Evolutionary conservation across 1,140 invertebrate species (phyloP).

Genomic region (Leptinotarsa undecemlineata): DNA sequence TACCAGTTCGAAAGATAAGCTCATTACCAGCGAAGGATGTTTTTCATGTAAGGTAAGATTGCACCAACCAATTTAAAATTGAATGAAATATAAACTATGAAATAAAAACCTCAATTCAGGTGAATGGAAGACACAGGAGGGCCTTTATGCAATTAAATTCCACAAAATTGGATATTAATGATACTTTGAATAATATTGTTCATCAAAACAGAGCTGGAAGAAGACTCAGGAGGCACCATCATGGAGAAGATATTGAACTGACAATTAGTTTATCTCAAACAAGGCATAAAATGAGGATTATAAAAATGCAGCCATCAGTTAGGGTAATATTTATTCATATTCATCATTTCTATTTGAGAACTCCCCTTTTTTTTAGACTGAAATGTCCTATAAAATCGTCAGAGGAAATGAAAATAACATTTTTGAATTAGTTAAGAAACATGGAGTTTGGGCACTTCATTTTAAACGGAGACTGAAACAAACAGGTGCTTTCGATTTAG

Average conservation of each 20-base stretch:
- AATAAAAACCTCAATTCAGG: slow-evolving; percentile 38
- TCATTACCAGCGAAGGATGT: slow-evolving; percentile 86
- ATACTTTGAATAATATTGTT: slow-evolving; percentile 25
- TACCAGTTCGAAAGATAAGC: slow-evolving; percentile 63
- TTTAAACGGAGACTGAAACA: slow-evolving; percentile 63
- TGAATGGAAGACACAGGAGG: slow-evolving; percentile 56
- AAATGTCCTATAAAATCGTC: slow-evolving; percentile 68
- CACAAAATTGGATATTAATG: slow-evolving; percentile 36
- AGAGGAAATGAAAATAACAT: slow-evolving; percentile 67
- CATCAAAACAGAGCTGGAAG: slow-evolving; percentile 28
- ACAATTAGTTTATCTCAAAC: slow-evolving; percentile 65
- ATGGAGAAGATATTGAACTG: slow-evolving; percentile 59
- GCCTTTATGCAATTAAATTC: slow-evolving; percentile 45
- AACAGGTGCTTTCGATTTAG: slow-evolving; percentile 61
- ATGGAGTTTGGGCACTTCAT: slow-evolving; percentile 67
- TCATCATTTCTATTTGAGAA: background rate
- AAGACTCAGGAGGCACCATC: slow-evolving; percentile 52
- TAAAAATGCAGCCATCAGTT: slow-evolving; percentile 68
- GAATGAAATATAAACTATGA: background rate
- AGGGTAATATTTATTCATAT: slow-evolving; percentile 55
- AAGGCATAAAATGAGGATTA: slow-evolving; percentile 64
- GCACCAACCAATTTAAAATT: background rate
- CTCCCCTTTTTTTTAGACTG: slow-evolving; percentile 51
- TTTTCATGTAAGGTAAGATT: slow-evolving; percentile 80
- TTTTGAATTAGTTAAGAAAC: slow-evolving; percentile 68